Base-by-base conservation (phyloP, 2,113 vertebrate genomes). In the Mus pahari region DNA sequence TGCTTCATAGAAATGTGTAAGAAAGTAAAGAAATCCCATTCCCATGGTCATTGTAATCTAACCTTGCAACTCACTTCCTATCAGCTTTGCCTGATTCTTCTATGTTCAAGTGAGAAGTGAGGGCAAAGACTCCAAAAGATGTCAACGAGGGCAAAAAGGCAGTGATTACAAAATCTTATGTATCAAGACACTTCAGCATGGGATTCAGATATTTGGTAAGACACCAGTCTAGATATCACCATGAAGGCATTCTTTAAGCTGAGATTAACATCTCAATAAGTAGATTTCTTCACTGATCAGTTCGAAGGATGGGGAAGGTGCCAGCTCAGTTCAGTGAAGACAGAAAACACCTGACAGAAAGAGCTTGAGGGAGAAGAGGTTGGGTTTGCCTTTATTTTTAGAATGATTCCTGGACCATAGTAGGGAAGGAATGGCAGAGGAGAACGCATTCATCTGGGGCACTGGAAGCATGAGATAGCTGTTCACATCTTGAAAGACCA, bases 31-130 rank as follows among this genome's bases (percentile, higher is more conserved):
- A 26, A 10, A 24, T 45, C 75, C 5, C 45, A 1, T 20, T 79
- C n/a, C 4, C 20, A 86, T 42, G 26, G 14, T 62, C 50, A 68
- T 60, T n/a, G 28, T 71, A 83, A 79, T 6, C 14, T 93, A 70
- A 84, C 62, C 39, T 60, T 13, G 12, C 28, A 86, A 88, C 5
- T 33, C n/a, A 75, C 19, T 90, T 86, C 36, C 28, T 55, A 14
- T 82, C 20, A 89, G 10, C 6, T 73, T 95, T 94, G 70, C 28
- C 88, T 58, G 66, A 75, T 88, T 91, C n/a, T 82, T 50, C 3
- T 71, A 36, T 1, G 90, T 94, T 79, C 22, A 95, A 94, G 50
- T 58, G 48, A 78, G 9, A 71, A 26, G 20, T 26, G 83, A 48
- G 55, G 17, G 1, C 88, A 71, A 70, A 5, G 22, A 50, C 88